Evolutionary conservation across 2,888 invertebrate species (phyloP).

Genomic region (Callyntrura sp.): DNA sequence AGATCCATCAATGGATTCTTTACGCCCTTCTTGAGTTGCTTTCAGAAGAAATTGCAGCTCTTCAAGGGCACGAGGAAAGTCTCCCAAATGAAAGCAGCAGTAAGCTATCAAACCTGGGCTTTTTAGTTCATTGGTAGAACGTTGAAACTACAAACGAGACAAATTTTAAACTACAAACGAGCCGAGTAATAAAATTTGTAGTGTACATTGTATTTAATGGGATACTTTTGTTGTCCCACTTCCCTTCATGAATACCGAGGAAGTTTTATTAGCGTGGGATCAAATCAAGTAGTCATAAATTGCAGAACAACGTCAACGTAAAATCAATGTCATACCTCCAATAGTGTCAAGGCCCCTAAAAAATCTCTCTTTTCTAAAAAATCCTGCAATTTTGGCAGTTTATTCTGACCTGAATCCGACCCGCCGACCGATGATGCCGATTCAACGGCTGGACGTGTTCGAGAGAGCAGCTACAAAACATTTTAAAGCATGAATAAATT

Average conservation of each 20-base stretch:
- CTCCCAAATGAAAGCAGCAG: constrained; percentile 98
- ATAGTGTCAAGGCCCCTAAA: constrained; percentile 95
- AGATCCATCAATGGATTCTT: constrained; percentile 85
- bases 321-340: constrained; percentile 92
- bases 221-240: no score
- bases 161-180: no score
- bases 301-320: no score
- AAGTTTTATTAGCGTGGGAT: no score
- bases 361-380: constrained; percentile 96
- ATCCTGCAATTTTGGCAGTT: constrained; percentile 94
- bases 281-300: no score
- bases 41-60: constrained; percentile 88
- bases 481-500: no score
- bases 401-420: constrained; percentile 64
- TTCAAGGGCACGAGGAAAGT: constrained; percentile 93
- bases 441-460: constrained; percentile 80
- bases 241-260: no score
- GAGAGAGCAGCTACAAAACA: constrained; percentile 79
- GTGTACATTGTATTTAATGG: no score
- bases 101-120: constrained; percentile 92
- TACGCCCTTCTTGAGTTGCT: constrained; percentile 86
- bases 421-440: constrained; percentile 44
- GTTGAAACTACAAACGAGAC: constrained; percentile 85
- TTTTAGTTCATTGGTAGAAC: constrained; percentile 86
- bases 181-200: no score